Conservation (phyloP, 2,797 vertebrate genomes). For the Prunella strophiata region DNA sequence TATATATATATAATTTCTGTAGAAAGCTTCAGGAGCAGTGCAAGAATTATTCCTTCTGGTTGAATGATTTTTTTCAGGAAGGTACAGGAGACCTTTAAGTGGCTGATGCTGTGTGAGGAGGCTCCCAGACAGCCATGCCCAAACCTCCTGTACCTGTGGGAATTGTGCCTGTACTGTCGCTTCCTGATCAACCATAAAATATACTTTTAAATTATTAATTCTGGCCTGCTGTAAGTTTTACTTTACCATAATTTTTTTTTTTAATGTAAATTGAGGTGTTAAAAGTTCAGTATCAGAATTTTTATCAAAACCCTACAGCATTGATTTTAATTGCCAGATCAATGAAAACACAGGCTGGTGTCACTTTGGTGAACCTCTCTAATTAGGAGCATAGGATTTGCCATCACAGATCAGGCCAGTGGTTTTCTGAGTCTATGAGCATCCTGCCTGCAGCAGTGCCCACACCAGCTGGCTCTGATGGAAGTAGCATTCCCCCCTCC, state of each 20-base stretch:
- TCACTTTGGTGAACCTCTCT: neutral
- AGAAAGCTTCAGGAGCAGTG: neutral
- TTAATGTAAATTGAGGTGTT: neutral
- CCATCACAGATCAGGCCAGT: neutral
- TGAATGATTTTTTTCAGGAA: neutral
- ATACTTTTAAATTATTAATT: neutral
- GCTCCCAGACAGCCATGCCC: neutral
- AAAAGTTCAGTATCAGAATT: neutral
- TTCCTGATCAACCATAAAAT: neutral
- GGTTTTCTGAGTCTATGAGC: neutral
- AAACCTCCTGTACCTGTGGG: neutral
- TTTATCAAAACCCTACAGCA: neutral
- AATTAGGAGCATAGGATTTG: conserved; percentile 4
- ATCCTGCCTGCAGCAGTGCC: neutral
- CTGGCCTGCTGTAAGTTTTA: neutral
- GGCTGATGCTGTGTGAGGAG: neutral
- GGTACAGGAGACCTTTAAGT: neutral
- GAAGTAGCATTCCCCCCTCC: neutral
- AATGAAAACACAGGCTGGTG: neutral
- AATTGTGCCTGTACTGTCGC: neutral
- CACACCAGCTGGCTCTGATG: neutral
- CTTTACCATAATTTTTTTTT: neutral
- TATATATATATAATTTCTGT: too few species aligned
- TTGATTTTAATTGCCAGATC: neutral
- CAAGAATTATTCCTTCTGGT: neutral